phyloP scores from a whole-genome alignment of 2,888 invertebrate genomes.

The Pristionchus fissidentatus region DNA sequence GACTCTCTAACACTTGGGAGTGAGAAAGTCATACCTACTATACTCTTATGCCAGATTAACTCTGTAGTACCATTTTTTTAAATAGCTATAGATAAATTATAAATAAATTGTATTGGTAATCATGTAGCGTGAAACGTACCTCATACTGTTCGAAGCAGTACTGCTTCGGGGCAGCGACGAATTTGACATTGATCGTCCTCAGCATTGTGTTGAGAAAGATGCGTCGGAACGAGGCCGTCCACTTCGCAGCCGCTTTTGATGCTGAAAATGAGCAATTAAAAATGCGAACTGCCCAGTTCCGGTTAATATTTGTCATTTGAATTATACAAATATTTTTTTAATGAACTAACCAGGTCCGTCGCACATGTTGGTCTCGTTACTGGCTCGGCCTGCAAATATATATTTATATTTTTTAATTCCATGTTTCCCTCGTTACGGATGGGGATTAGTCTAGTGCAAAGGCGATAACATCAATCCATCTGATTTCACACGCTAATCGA shows the following conservation, averaged over 20 bases:
- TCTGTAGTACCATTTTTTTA: too few species aligned
- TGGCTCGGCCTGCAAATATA: slow-evolving; percentile 12
- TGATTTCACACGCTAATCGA: too few species aligned
- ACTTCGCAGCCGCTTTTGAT: slow-evolving; percentile 70
- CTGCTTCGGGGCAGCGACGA: slow-evolving; percentile 71
- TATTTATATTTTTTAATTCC: background rate
- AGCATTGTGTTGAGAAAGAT: slow-evolving; percentile 67
- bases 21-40: too few species aligned
- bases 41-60: too few species aligned
- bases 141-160: slow-evolving; percentile 74
- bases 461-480: too few species aligned
- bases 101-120: too few species aligned
- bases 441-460: background rate
- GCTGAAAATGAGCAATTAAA: slow-evolving; percentile 56
- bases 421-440: too few species aligned
- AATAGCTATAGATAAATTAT: too few species aligned
- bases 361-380: slow-evolving; percentile 32
- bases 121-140: too few species aligned
- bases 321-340: background rate
- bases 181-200: slow-evolving; percentile 70
- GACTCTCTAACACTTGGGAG: too few species aligned
- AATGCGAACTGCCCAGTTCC: too few species aligned
- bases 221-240: slow-evolving; percentile 74
- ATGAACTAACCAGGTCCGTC: background rate
- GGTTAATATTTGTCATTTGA: background rate